Conservation (phyloP, 2,888 invertebrate species). For the Blastobasis adustella region DNA sequence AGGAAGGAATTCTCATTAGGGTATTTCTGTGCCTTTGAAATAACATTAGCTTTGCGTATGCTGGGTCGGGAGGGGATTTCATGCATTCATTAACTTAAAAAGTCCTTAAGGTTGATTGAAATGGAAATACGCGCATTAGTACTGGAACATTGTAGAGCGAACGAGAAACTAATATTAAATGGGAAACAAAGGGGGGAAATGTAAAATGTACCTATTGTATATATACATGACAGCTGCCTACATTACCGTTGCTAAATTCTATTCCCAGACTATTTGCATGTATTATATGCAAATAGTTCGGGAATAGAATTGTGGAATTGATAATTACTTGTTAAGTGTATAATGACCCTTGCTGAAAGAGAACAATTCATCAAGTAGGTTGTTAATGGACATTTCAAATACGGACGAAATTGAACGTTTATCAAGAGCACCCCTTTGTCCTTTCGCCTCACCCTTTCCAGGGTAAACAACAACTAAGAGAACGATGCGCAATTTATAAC, state of each 20-base stretch:
- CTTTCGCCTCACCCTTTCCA: slow-evolving; percentile 13
- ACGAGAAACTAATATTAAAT: too few relatives aligned
- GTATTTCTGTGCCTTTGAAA: slow-evolving; percentile 57
- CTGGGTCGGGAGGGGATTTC: slow-evolving; percentile 28
- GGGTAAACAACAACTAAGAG: slow-evolving; percentile 12
- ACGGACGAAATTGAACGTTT: slow-evolving; percentile 12
- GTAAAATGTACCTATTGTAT: too few relatives aligned
- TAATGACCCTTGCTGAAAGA: slow-evolving; percentile 2
- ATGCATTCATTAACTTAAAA: slow-evolving; percentile 35
- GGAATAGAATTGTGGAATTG: neutral
- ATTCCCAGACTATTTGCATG: neutral
- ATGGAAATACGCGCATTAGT: slow-evolving; percentile 3
- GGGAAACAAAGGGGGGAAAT: too few relatives aligned
- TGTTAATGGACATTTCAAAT: slow-evolving; percentile 13
- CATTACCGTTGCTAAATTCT: too few relatives aligned
- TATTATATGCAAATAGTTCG: neutral
- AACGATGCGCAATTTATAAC: slow-evolving; percentile 12
- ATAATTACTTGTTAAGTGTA: neutral
- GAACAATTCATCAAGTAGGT: slow-evolving; percentile 2
- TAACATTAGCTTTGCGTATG: slow-evolving; percentile 50
- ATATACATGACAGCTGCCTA: too few relatives aligned
- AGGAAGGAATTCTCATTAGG: slow-evolving; percentile 62
- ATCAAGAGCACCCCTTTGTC: slow-evolving; percentile 18
- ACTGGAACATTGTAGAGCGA: neutral
- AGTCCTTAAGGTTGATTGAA: slow-evolving; percentile 27